These are phyloP conservation scores for Bombus confusus DNA, from an alignment of 1,140 invertebrate species.

Conservation along the genomic window DNA sequence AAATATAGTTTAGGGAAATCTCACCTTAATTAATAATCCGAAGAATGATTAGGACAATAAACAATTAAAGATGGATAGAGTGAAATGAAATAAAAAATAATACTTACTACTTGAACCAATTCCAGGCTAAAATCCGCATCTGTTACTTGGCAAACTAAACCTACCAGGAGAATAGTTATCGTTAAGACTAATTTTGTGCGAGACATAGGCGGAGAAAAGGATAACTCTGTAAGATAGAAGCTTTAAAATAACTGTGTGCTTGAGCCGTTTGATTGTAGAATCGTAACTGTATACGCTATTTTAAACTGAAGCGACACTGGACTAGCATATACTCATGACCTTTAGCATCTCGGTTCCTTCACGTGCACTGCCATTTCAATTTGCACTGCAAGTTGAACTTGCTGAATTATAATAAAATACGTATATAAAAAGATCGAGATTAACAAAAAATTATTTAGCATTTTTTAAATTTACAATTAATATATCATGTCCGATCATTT, in stretches of 20 bases:
- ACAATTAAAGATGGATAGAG: too few relatives aligned
- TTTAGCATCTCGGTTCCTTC: slow-evolving; percentile 7
- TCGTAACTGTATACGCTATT: not conserved
- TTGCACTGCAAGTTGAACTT: not conserved
- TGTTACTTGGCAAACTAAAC: slow-evolving; percentile 4
- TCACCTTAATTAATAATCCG: not conserved
- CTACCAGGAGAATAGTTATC: not conserved
- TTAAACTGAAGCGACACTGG: not conserved
- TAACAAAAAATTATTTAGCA: too few relatives aligned
- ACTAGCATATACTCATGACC: not conserved
- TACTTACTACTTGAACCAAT: slow-evolving; percentile 62
- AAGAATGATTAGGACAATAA: not conserved
- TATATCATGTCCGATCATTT: not conserved
- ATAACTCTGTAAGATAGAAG: not conserved
- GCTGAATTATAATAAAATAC: not conserved
- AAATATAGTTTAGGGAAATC: not conserved
- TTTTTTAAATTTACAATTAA: not conserved
- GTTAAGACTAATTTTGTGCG: not conserved
- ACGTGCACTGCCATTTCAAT: not conserved
- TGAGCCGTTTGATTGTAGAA: not conserved
- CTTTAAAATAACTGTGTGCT: not conserved
- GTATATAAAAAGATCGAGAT: not conserved
- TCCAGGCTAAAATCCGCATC: slow-evolving; percentile 31
- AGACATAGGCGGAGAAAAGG: not conserved
- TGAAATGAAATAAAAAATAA: not conserved